These are phyloP conservation scores for Trissoscelio sp. DNA, from an alignment of 2,888 invertebrate genomes.

Conservation along the genomic window DNA sequence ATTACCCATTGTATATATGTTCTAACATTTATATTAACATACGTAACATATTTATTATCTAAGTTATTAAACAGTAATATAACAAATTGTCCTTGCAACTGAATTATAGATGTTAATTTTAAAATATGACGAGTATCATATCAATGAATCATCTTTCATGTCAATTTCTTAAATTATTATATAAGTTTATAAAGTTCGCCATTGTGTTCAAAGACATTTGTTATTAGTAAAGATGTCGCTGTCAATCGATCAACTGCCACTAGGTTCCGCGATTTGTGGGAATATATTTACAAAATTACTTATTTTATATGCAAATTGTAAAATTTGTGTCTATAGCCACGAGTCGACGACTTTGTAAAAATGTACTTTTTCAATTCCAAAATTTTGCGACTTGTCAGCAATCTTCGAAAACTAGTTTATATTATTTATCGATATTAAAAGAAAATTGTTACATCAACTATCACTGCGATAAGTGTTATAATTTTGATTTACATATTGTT, in stretches of 20 bases:
- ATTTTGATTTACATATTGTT: constrained; percentile 45
- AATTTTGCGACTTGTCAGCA: constrained; percentile 21
- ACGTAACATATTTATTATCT: neutral
- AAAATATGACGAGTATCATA: constrained; percentile 6
- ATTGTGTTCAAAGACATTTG: constrained; percentile 51
- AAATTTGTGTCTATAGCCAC: constrained; percentile 5
- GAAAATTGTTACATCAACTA: constrained; percentile 41
- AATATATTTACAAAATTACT: constrained; percentile 47
- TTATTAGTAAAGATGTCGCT: constrained; percentile 13
- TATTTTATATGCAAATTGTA: constrained; percentile 29
- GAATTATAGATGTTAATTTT: no score
- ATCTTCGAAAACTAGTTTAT: constrained; percentile 31
- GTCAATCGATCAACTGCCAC: constrained; percentile 41
- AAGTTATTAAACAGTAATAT: neutral
- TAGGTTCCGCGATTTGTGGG: constrained; percentile 50
- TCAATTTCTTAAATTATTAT: constrained; percentile 40
- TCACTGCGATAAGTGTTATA: constrained; percentile 55
- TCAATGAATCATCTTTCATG: constrained; percentile 32
- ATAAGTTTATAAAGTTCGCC: constrained; percentile 44
- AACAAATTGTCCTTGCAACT: no score
- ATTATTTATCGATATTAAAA: constrained; percentile 38
- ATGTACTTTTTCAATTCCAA: neutral
- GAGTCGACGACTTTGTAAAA: constrained; percentile 29
- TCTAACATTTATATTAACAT: neutral
- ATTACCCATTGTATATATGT: no score